Evolutionary conservation across 1,140 invertebrate species (phyloP).

Genomic region (Drosophila parvula): DNA sequence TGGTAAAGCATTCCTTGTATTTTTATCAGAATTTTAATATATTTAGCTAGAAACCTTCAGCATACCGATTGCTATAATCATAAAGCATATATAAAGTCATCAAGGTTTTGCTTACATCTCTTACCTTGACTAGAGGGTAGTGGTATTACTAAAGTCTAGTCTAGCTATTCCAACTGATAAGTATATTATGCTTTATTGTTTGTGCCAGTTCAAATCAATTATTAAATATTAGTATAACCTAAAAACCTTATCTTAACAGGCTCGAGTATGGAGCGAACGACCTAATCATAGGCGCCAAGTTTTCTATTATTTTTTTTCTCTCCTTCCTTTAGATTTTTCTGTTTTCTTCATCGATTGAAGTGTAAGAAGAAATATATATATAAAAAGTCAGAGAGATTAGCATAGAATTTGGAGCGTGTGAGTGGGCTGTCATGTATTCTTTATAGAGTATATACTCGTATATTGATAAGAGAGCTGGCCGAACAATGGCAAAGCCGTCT

Average conservation of each 20-base stretch:
- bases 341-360: conserved; percentile 23
- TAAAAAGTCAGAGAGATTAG: conserved; percentile 31
- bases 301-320: conserved; percentile 8
- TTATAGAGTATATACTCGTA: conserved; percentile 11
- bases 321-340: neutral
- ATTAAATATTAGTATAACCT: conserved; percentile 53
- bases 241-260: conserved; percentile 36
- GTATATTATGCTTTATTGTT: conserved; percentile 13
- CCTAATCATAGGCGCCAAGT: conserved; percentile 43
- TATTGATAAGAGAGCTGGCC: neutral
- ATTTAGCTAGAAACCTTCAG: neutral
- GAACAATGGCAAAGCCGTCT: neutral
- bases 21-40: neutral
- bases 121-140: conserved; percentile 18
- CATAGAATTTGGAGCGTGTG: conserved; percentile 43
- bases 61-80: conserved; percentile 3
- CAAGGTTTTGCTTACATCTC: conserved; percentile 31
- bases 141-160: conserved; percentile 5
- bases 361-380: conserved; percentile 1
- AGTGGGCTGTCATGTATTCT: conserved; percentile 33
- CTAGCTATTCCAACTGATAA: conserved; percentile 22
- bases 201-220: conserved; percentile 46
- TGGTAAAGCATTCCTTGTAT: too few species aligned
- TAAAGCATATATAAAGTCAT: neutral
- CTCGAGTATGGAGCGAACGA: conserved; percentile 4